A percentile compares a stretch with the other conserved stretches of the same genome.
Evolutionary conservation across 2,113 vertebrate species (phyloP).

Genomic region (Neolamprologus caudopunctatus): DNA sequence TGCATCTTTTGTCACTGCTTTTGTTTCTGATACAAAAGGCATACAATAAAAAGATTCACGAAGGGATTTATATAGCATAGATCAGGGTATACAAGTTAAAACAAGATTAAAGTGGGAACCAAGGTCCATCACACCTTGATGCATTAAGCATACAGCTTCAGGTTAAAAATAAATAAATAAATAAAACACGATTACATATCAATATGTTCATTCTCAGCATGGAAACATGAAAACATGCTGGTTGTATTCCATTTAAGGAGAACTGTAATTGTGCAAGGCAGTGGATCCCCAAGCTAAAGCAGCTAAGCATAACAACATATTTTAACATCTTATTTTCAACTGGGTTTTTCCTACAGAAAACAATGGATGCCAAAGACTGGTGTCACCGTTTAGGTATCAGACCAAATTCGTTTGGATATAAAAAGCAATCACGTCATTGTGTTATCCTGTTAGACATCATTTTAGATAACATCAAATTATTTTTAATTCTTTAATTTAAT

Average conservation of each 20-base stretch:
- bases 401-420: background rate
- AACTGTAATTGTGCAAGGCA: background rate
- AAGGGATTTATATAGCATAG: background rate
- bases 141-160: background rate
- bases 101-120: background rate
- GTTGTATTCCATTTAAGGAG: background rate
- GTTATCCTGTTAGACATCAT: background rate
- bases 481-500: background rate
- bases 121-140: background rate
- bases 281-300: background rate
- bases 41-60: background rate
- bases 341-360: background rate
- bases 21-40: background rate
- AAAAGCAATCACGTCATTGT: background rate
- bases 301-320: background rate
- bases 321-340: background rate
- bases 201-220: background rate
- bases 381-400: background rate
- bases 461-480: background rate
- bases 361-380: background rate
- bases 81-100: background rate
- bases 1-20: background rate
- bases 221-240: background rate
- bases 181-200: background rate
- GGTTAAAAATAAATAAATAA: background rate